These are phyloP conservation scores for Elachura formosa DNA, from an alignment of 2,113 vertebrate species.

Conservation along the genomic window DNA sequence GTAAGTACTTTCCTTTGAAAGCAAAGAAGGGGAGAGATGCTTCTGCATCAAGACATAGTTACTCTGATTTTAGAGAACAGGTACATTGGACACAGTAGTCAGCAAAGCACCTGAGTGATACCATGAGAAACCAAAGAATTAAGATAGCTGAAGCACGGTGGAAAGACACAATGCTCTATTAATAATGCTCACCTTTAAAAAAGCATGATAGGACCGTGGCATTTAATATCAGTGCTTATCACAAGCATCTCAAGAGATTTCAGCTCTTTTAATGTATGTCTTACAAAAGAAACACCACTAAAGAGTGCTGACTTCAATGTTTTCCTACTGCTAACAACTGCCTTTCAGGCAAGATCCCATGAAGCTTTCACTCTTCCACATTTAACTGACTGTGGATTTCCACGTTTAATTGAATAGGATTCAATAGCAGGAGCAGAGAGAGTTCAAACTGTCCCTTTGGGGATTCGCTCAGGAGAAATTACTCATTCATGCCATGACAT, in stretches of 20 bases:
- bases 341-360: conserved; percentile 37
- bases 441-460: conserved; percentile 45
- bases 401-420: conserved; percentile 28
- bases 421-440: conserved; percentile 42
- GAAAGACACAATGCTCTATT: conserved; percentile 14
- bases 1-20: not conserved
- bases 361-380: conserved; percentile 35
- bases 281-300: conserved; percentile 36
- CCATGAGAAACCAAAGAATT: not conserved
- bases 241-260: conserved; percentile 53
- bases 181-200: conserved; percentile 46
- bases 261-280: conserved; percentile 28
- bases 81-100: not conserved
- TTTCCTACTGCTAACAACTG: conserved; percentile 35
- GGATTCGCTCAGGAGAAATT: conserved; percentile 16
- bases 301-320: conserved; percentile 55
- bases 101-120: not conserved
- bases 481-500: conserved; percentile 51
- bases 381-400: conserved; percentile 45
- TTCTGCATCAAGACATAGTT: not conserved
- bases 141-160: conserved; percentile 2
- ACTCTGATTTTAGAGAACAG: not conserved
- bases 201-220: not conserved
- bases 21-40: not conserved
- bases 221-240: conserved; percentile 56